Base-by-base conservation (phyloP, 2,888 invertebrate species). In the Mythimna pallens region DNA sequence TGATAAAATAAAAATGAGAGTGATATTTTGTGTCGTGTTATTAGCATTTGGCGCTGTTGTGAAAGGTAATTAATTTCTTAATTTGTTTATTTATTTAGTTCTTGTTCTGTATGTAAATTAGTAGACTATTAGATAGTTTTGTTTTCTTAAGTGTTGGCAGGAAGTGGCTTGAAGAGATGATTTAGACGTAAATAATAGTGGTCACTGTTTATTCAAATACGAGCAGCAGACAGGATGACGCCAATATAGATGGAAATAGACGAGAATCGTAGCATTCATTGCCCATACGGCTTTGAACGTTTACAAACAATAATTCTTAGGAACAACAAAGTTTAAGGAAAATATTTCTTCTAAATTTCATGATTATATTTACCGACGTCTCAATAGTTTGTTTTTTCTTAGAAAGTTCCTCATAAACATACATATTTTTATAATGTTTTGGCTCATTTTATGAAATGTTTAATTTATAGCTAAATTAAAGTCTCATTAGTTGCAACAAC, bases 1-100 rank as follows among this genome's bases (percentile, higher is more conserved):
- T 88, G 84, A 57, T 17, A 20, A 84, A 70, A 43, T 4, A 67
- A 77, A 70, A 43, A 89, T 89, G 89, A 89, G 81, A 79, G 73
- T 85, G 61, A 65, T 85, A 80, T 65, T 85, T 57, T 82, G 78
- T 79, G 71, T 70, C 12, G 75, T 81, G 72, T 61, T 86, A 7
- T 64, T 81, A 3, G 59, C 61, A 17, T 40, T 75, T 9, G 73
- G 66, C 66, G 82, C 78, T 50, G 69, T 54, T 9, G 68, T 73
- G 4, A 62, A 63, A 80, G 86, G 85, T 86, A 80, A 25, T 55
- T 30, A 22, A 63, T 55, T 43, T 6, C 17, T 3, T 66, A 65
- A 65, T 65, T 54, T 22, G 10, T 63, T 69, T 14, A 14, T 7
- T 4, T 2, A 34, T 47, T 52, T 58, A 12, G 17, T 40, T 62